These are phyloP conservation scores for Parnassius mnemosyne DNA, from an alignment of 2,888 invertebrate species.

Conservation along the genomic window DNA sequence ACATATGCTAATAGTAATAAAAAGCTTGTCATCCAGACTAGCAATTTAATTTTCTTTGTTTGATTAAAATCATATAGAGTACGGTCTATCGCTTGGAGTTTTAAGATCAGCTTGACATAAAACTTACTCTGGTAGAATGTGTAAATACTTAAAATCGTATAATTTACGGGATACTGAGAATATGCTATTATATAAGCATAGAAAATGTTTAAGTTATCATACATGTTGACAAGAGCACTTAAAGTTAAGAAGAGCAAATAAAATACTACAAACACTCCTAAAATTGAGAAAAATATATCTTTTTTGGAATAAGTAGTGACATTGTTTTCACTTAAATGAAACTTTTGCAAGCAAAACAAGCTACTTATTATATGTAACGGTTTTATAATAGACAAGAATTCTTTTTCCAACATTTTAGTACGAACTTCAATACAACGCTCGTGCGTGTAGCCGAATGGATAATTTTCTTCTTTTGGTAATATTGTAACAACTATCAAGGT, in stretches of 20 bases:
- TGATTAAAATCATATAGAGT: conserved; percentile 11
- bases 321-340: not conserved
- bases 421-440: too few relatives aligned
- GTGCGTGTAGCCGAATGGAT: too few relatives aligned
- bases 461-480: too few relatives aligned
- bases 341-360: conserved; percentile 14
- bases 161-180: conserved; percentile 16
- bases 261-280: conserved; percentile 7
- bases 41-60: conserved; percentile 4
- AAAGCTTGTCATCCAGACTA: conserved; percentile 1
- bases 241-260: conserved; percentile 9
- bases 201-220: conserved; percentile 3
- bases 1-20: not conserved
- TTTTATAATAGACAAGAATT: conserved; percentile 16
- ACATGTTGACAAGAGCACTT: not conserved
- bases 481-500: too few relatives aligned
- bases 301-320: not conserved
- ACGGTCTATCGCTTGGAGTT: conserved; percentile 19
- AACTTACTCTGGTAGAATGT: conserved; percentile 6
- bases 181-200: conserved; percentile 19
- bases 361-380: conserved; percentile 14
- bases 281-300: not conserved
- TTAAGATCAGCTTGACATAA: conserved; percentile 5
- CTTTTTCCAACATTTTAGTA: conserved; percentile 5
- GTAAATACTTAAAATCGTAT: conserved; percentile 8